Evolutionary conservation across 2,888 invertebrate genomes (phyloP), one percentile per base, ranked within the genome.

Genomic region (Drosophila robusta): DNA sequence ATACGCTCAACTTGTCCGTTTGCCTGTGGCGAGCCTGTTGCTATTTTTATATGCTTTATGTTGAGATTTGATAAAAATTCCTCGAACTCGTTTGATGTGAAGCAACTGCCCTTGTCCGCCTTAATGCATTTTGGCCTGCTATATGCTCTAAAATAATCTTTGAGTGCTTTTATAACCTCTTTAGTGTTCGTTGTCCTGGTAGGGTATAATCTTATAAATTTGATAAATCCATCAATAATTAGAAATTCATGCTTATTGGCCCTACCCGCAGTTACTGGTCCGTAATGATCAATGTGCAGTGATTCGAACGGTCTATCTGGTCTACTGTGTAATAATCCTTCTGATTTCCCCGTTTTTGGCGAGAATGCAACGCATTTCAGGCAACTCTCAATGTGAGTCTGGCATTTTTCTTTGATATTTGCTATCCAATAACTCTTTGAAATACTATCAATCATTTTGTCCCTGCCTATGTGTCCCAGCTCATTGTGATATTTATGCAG

Each of bases 361-460:
- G 39, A 51, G n/a, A 26, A 51, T 3, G 29, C 39, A 8, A 51
- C 26, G 26, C 39, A 52, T 16, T 52, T 52, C 1, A 52, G 18
- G 16, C 41, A 52, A 8, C 41, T 41, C 2, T 41, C 16, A 7
- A 52, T 52, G 3, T 52, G 18, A 5, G 1, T 11, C 8, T 11
- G 22, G 18, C 34, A 34, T 4, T 45, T 45, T 9, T 29, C 29
- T 14, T 34, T 34, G 12, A n/a, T 4, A 36, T n/a, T 36, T n/a
- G 5, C 1, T 12, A 34, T n/a, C 38, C 38, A 38, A 14, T 14
- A 36, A n/a, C 36, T 36, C 6, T 5, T 36, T 1, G 36, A n/a
- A 36, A 36, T 36, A 6, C 2, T 6, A 1, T n/a, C 34, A 4
- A 34, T 11, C 14, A 38, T 38, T 3, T 38, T 14, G 6, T 38